Evolutionary conservation across 1,140 invertebrate genomes (phyloP).

Genomic region (Dinoponera quadriceps): DNA sequence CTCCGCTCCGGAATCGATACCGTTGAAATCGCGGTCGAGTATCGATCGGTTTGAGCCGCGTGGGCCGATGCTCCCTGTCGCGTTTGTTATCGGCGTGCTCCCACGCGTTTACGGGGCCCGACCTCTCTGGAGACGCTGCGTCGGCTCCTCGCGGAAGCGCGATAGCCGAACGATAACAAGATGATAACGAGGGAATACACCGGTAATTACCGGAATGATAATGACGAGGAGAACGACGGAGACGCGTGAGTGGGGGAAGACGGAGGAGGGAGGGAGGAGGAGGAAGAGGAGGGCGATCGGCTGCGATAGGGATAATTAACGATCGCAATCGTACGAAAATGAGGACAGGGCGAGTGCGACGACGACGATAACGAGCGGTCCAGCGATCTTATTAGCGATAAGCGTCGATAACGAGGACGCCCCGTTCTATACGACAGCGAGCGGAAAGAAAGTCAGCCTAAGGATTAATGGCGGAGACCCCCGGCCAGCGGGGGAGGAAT

Average conservation of each 20-base stretch:
- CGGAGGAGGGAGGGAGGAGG: conserved; percentile 3
- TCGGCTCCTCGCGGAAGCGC: conserved; percentile 68
- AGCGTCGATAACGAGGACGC: conserved; percentile 83
- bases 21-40: not conserved
- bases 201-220: conserved; percentile 84
- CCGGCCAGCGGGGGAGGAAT: conserved; percentile 49
- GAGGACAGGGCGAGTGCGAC: conserved; percentile 80
- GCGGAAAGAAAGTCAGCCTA: conserved; percentile 62
- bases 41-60: conserved; percentile 5
- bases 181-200: conserved; percentile 82
- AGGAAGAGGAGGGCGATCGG: conserved; percentile 75
- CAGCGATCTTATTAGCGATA: conserved; percentile 84
- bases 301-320: conserved; percentile 84
- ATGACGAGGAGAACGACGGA: conserved; percentile 78
- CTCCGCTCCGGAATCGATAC: not conserved
- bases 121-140: conserved; percentile 63
- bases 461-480: conserved; percentile 62
- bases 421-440: conserved; percentile 83
- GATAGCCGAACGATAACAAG: conserved; percentile 79
- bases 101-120: conserved; percentile 25
- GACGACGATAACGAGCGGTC: conserved; percentile 84
- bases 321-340: conserved; percentile 84
- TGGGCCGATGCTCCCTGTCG: not conserved
- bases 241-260: conserved; percentile 33
- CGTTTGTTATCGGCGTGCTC: conserved; percentile 23